Evolutionary conservation across 1,140 invertebrate genomes (phyloP), one percentile per base, ranked within the genome.

Genomic region (Euborellia annulipes): DNA sequence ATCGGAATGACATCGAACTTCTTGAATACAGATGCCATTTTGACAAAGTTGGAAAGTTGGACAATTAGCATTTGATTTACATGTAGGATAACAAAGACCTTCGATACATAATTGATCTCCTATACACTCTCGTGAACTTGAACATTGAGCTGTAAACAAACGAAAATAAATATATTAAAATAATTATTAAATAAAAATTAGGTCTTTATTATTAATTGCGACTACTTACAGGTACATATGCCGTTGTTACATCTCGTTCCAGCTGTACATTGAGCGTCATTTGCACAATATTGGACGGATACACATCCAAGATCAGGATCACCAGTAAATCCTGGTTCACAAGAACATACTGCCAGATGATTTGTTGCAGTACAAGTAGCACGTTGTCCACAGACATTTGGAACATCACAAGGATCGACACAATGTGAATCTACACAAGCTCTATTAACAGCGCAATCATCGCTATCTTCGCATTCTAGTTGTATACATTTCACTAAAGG

Each of bases 281-380:
- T 62, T 39, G 74, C 76, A 58, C 86, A 91, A 54, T 83, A 85
- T 50, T 85, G 80, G 27, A 87, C 66, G 3, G 73, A 69, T 30
- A 84, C 75, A 57, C 85, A 89, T 8, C 85, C 85, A 22, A 87
- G 65, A 45, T 81, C 77, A 14, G 88, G 82, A 65, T 91, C 83
- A 39, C 88, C 87, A 8, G 85, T 87, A 46, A 75, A 82, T 16
- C 85, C 87, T 14, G 82, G 67, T 56, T 75, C 65, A 59, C 89
- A 93, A 4, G 72, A 73, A 56, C 88, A 93, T 11, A 81, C 66
- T 2, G 78, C 80, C n/a, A 78, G 71, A 52, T 85, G 82, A 58
- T 79, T 82, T 42, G 69, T 66, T 0, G 79, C 68, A 11, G 64
- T 64, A 56, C 85, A 88, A 39, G 74, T 70, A 1, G 86, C 80